These are phyloP conservation scores for Verasper variegatus DNA, from an alignment of 2,113 vertebrate species.

Conservation along the genomic window DNA sequence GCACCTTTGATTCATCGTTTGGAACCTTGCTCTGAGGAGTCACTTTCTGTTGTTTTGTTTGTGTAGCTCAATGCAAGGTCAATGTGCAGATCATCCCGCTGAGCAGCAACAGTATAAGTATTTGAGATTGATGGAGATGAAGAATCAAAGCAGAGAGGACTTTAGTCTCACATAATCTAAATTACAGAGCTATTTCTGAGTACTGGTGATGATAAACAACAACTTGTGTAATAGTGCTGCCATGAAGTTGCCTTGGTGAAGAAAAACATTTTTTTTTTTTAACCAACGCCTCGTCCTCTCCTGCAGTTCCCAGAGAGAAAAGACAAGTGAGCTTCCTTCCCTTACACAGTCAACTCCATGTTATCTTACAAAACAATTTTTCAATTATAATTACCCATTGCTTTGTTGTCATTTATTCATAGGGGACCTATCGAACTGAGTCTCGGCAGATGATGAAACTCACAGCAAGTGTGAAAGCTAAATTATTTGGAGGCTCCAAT, in stretches of 20 bases:
- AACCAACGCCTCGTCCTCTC: background rate
- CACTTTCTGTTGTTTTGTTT: constrained; percentile 8
- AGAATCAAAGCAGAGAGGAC: constrained; percentile 17
- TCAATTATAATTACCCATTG: constrained; percentile 67
- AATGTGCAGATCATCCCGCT: constrained; percentile 19
- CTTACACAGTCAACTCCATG: constrained; percentile 28
- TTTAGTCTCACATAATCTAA: constrained; percentile 28
- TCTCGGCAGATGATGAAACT: constrained; percentile 58
- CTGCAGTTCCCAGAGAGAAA: background rate
- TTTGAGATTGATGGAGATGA: constrained; percentile 27
- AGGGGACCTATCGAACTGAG: constrained; percentile 39
- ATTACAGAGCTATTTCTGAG: constrained; percentile 38
- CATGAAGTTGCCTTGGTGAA: constrained; percentile 38
- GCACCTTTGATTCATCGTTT: constrained; percentile 11
- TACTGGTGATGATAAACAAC: constrained; percentile 55
- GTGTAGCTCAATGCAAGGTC: too few relatives aligned
- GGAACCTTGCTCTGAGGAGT: constrained; percentile 59
- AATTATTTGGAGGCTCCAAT: constrained; percentile 46
- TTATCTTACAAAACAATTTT: constrained; percentile 70
- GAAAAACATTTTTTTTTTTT: constrained; percentile 38
- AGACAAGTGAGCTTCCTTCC: constrained; percentile 17
- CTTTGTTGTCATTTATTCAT: constrained; percentile 62
- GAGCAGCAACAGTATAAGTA: constrained; percentile 12
- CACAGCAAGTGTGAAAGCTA: constrained; percentile 48
- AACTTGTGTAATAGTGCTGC: constrained; percentile 38